A percentile compares a stretch with the other conserved stretches of the same genome.
phyloP scores from a whole-genome alignment of 1,140 invertebrate species.

The Drosophila pallidifrons region DNA sequence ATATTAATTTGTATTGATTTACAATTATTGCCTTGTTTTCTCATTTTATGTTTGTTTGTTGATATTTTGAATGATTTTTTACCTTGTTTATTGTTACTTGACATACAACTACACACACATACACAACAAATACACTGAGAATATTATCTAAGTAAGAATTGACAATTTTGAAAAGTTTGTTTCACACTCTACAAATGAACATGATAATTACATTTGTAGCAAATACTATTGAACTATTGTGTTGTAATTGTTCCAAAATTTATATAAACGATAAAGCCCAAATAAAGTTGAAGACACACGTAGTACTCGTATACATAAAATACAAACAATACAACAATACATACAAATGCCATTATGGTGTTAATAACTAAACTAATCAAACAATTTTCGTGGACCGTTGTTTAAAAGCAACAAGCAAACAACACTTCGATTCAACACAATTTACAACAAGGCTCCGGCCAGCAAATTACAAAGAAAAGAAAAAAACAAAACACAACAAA shows the following conservation, averaged over 20 bases:
- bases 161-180: slow-evolving; percentile 24
- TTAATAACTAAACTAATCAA: slow-evolving; percentile 54
- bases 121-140: slow-evolving; percentile 29
- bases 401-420: slow-evolving; percentile 26
- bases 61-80: slow-evolving; percentile 7
- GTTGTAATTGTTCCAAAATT: slow-evolving; percentile 63
- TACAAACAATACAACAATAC: slow-evolving; percentile 15
- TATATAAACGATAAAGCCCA: slow-evolving; percentile 48
- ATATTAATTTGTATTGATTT: slow-evolving; percentile 23
- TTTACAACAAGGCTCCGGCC: slow-evolving; percentile 34
- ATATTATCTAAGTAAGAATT: slow-evolving; percentile 19
- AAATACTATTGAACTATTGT: slow-evolving; percentile 47
- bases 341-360: slow-evolving; percentile 30
- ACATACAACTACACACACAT: slow-evolving; percentile 20
- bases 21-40: neutral
- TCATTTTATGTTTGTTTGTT: slow-evolving; percentile 16
- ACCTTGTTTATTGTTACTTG: slow-evolving; percentile 32
- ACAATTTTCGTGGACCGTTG: slow-evolving; percentile 40
- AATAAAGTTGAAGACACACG: slow-evolving; percentile 52
- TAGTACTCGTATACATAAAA: slow-evolving; percentile 41
- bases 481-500: slow-evolving; percentile 4
- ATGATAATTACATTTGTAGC: slow-evolving; percentile 42
- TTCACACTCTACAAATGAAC: slow-evolving; percentile 26
- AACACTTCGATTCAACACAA: slow-evolving; percentile 30
- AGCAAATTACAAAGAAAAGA: neutral